These are phyloP conservation scores for Polyommatus iphigenia DNA, from an alignment of 2,888 invertebrate genomes.

Conservation along the genomic window DNA sequence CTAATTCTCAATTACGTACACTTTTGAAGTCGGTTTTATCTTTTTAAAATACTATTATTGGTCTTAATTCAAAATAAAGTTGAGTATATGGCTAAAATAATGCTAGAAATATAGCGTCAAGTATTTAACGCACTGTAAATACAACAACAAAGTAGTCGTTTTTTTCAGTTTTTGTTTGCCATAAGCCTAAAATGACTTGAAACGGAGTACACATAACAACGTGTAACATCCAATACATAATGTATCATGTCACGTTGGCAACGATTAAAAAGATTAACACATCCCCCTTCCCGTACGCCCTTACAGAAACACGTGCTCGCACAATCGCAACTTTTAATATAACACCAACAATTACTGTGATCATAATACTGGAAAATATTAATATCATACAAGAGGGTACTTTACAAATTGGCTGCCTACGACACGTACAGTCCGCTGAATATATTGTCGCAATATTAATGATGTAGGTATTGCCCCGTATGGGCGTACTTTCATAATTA, in stretches of 20 bases:
- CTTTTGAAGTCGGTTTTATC: too few relatives aligned
- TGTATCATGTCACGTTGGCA: constrained; percentile 23
- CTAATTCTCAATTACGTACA: too few relatives aligned
- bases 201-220: not conserved
- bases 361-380: constrained; percentile 72
- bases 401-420: constrained; percentile 61
- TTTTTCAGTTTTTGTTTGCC: too few relatives aligned
- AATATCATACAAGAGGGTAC: constrained; percentile 60
- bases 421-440: constrained; percentile 40
- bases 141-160: too few relatives aligned
- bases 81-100: too few relatives aligned
- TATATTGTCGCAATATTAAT: constrained; percentile 33
- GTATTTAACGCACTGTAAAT: too few relatives aligned
- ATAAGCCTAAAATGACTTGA: not conserved
- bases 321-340: constrained; percentile 67
- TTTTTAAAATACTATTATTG: too few relatives aligned
- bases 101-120: too few relatives aligned
- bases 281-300: constrained; percentile 19
- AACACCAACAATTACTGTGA: constrained; percentile 66
- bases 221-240: constrained; percentile 7
- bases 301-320: constrained; percentile 52
- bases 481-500: not conserved
- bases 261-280: constrained; percentile 34
- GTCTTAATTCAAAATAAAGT: too few relatives aligned
- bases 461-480: not conserved